Conservation (phyloP, 1,140 invertebrate species). For the Sarcophaga peregrina region DNA sequence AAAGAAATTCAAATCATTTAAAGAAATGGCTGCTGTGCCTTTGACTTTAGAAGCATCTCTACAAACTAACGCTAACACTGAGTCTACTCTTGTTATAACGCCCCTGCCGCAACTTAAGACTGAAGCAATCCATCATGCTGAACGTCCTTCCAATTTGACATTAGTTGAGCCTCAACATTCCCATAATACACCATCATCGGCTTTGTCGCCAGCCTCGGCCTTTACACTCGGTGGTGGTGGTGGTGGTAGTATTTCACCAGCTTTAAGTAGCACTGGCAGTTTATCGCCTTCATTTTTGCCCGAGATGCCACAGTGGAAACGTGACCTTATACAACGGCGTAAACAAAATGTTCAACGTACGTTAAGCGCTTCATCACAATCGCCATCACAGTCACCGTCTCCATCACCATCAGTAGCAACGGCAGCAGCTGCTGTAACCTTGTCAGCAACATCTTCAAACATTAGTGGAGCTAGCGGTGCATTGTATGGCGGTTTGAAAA, state of each 20-base stretch:
- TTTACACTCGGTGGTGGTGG: neutral
- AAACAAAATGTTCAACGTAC: conserved; percentile 66
- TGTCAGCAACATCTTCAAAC: too few species aligned
- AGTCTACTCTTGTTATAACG: neutral
- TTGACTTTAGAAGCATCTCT: conserved; percentile 15
- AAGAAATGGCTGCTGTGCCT: conserved; percentile 10
- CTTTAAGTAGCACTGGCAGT: conserved; percentile 27
- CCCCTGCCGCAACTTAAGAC: neutral
- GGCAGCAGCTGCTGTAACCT: neutral
- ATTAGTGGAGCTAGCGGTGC: too few species aligned
- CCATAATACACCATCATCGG: neutral
- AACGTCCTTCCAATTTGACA: conserved; percentile 24
- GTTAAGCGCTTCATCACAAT: conserved; percentile 49
- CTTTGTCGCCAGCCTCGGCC: too few species aligned
- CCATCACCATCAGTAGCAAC: conserved; percentile 7
- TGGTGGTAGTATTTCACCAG: conserved; percentile 23
- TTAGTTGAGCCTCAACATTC: conserved; percentile 23
- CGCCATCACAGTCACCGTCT: conserved; percentile 35
- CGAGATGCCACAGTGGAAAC: conserved; percentile 78
- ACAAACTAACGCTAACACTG: neutral
- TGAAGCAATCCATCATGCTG: neutral
- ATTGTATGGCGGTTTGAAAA: conserved; percentile 16
- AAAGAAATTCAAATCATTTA: neutral
- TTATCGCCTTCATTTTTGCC: conserved; percentile 53
- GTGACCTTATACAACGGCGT: conserved; percentile 77